phyloP scores from a whole-genome alignment of 1,140 invertebrate species.

The Scaptodrosophila lebanonensis region DNA sequence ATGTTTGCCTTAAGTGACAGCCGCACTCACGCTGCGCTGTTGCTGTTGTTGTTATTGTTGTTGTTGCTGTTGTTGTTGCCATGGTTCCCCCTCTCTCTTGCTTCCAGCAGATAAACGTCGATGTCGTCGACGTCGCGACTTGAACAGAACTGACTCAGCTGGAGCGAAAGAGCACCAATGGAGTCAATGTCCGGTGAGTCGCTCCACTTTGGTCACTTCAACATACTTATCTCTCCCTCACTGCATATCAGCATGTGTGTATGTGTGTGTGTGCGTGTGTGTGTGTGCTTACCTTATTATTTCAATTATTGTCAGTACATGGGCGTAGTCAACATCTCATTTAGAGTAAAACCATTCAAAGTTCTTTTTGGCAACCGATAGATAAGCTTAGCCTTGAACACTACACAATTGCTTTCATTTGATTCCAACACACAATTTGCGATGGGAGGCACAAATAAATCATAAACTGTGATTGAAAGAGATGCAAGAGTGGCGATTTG shows the following conservation, averaged over 20 bases:
- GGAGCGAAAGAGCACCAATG: background rate
- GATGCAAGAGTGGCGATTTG: too few species aligned
- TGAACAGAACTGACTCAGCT: slow-evolving; percentile 29
- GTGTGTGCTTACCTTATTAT: slow-evolving; percentile 48
- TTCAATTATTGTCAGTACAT: slow-evolving; percentile 30
- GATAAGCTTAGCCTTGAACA: too few species aligned
- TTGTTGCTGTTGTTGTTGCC: too few species aligned
- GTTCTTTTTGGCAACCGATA: too few species aligned
- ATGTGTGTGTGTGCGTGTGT: slow-evolving; percentile 16
- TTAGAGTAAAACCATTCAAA: too few species aligned
- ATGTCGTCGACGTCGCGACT: background rate
- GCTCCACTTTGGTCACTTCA: slow-evolving; percentile 10
- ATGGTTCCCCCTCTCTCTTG: background rate
- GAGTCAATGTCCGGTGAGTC: slow-evolving; percentile 47
- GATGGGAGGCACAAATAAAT: too few species aligned
- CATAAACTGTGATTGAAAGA: too few species aligned
- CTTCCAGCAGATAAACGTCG: slow-evolving; percentile 41
- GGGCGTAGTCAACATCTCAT: too few species aligned
- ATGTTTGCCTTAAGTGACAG: slow-evolving; percentile 70
- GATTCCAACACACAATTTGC: too few species aligned
- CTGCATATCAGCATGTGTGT: background rate
- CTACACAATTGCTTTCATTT: too few species aligned
- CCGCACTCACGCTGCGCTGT: slow-evolving; percentile 48
- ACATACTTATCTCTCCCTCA: slow-evolving; percentile 21
- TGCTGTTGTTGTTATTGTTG: slow-evolving; percentile 5